Evolutionary conservation across 2,888 invertebrate species (phyloP).

Genomic region (Morpho achilles): DNA sequence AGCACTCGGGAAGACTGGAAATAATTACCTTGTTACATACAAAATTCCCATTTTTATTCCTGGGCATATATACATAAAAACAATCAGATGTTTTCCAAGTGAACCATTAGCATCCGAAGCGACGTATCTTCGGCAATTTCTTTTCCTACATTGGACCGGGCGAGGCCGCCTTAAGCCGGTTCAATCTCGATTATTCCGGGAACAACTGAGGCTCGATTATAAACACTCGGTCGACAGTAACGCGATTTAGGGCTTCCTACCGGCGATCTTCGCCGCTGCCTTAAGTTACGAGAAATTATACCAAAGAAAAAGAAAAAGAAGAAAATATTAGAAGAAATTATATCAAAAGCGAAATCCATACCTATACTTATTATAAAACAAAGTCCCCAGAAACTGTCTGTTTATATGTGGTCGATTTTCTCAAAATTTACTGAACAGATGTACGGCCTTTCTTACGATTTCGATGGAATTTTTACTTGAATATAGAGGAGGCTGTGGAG

Average conservation of each 20-base stretch:
- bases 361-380: too few relatives aligned
- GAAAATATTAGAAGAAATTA: too few relatives aligned
- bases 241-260: constrained; percentile 60
- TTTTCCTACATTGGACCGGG: constrained; percentile 20
- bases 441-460: too few relatives aligned
- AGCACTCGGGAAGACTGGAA: too few relatives aligned
- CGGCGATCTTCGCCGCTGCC: constrained; percentile 33
- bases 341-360: too few relatives aligned
- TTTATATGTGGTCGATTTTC: background rate
- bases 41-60: too few relatives aligned
- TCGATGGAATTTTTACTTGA: too few relatives aligned
- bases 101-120: background rate
- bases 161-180: constrained; percentile 27
- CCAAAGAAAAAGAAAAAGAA: too few relatives aligned
- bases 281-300: constrained; percentile 21
- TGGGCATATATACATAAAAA: background rate
- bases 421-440: background rate
- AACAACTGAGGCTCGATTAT: constrained; percentile 45
- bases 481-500: too few relatives aligned
- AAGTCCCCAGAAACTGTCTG: background rate
- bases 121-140: constrained; percentile 16
- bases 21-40: too few relatives aligned
- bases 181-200: constrained; percentile 47
- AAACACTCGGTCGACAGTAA: constrained; percentile 67
- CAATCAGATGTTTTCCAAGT: background rate